These are phyloP conservation scores for Tragulus kanchil DNA, from an alignment of 2,113 vertebrate genomes.

Conservation along the genomic window DNA sequence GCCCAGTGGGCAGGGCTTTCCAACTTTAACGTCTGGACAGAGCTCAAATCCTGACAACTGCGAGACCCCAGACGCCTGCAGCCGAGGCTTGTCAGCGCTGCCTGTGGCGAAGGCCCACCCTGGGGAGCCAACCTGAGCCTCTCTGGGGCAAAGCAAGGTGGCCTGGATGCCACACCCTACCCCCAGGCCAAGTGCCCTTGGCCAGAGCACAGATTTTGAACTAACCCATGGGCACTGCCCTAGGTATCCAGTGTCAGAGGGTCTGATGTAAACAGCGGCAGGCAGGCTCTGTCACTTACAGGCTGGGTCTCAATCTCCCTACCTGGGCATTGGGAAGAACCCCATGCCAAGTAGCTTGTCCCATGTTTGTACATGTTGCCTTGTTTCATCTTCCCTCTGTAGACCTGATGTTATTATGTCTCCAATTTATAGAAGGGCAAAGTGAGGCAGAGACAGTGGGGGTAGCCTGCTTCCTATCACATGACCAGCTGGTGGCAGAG, in stretches of 20 bases:
- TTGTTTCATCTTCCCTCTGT: no score
- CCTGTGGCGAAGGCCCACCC: not conserved
- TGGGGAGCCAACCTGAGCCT: not conserved
- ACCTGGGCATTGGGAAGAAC: not conserved
- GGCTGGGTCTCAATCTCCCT: not conserved
- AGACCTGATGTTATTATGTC: accelerated
- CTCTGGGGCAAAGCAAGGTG: no score
- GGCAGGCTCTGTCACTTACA: not conserved
- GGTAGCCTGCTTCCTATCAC: no score
- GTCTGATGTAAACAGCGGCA: not conserved
- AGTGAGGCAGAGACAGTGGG: not conserved
- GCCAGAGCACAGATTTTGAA: not conserved
- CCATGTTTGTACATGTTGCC: accelerated
- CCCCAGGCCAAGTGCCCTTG: no score
- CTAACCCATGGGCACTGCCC: not conserved
- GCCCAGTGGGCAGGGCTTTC: not conserved
- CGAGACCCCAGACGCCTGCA: not conserved
- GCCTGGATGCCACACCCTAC: not conserved
- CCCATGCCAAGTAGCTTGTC: accelerated
- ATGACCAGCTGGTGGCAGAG: not conserved
- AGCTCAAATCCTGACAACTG: not conserved
- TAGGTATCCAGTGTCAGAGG: not conserved
- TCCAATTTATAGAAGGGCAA: not conserved
- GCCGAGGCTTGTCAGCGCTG: not conserved
- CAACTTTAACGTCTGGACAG: not conserved